Evolutionary conservation across 2,113 vertebrate species (phyloP).

Genomic region (Pelvicachromis taeniatus): DNA sequence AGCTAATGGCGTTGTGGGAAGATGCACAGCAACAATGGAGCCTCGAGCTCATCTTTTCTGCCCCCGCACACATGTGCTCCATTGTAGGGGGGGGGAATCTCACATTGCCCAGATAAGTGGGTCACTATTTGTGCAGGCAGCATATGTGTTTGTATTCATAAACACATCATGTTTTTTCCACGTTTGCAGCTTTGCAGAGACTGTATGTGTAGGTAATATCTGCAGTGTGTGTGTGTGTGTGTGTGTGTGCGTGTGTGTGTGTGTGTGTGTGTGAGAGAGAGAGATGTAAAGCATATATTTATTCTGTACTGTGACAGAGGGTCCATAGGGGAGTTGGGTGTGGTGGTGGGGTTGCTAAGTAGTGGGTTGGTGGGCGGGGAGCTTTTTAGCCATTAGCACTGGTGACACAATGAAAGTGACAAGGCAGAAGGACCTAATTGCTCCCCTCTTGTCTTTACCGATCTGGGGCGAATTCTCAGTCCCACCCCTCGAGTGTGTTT

Average conservation of each 20-base stretch:
- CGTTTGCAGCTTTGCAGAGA: background rate
- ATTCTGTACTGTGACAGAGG: conserved; percentile 11
- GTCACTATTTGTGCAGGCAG: conserved; percentile 55
- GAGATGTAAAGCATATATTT: conserved; percentile 7
- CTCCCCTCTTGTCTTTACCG: conserved; percentile 43
- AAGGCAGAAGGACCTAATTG: conserved; percentile 67
- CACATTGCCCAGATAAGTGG: conserved; percentile 56
- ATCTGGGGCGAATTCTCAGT: conserved; percentile 19
- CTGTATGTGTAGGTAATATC: background rate
- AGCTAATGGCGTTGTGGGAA: conserved; percentile 28
- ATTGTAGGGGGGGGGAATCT: conserved; percentile 56
- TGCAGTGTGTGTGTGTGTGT: background rate
- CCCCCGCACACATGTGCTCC: conserved; percentile 4
- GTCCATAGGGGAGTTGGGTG: conserved; percentile 40
- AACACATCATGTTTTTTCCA: background rate
- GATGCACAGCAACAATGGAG: conserved; percentile 61
- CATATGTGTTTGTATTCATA: background rate
- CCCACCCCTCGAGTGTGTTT: background rate
- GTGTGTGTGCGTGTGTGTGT: background rate
- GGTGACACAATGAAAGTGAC: conserved; percentile 69
- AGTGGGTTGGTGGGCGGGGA: conserved; percentile 45
- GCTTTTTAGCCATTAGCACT: conserved; percentile 45
- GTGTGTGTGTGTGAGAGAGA: no score
- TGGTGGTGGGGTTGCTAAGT: conserved; percentile 5
- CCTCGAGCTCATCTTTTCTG: conserved; percentile 27